These are phyloP conservation scores for Dendrolimus pini DNA, from an alignment of 2,888 invertebrate species.

Conservation along the genomic window DNA sequence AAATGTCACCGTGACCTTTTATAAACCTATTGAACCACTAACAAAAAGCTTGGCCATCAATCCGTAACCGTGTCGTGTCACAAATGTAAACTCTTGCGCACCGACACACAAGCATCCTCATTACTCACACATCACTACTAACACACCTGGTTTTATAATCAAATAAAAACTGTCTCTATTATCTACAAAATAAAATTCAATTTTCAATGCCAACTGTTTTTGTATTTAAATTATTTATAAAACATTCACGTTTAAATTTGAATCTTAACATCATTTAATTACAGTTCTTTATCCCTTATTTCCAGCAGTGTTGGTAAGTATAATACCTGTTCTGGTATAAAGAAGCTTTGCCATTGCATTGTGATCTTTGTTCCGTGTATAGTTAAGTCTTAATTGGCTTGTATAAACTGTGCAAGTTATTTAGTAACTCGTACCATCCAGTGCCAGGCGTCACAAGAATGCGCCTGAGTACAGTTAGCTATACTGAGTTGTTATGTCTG, in stretches of 20 bases:
- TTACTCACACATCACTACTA: neutral
- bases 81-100: neutral
- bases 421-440: slow-evolving; percentile 41
- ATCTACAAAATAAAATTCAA: neutral
- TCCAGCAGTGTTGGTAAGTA: neutral
- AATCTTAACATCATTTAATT: neutral
- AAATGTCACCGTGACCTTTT: neutral
- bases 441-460: slow-evolving; percentile 57
- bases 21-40: neutral
- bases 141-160: neutral
- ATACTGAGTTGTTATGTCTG: neutral
- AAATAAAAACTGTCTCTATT: neutral
- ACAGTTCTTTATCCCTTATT: neutral
- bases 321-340: neutral
- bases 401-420: neutral
- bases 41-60: neutral
- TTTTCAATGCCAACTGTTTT: neutral
- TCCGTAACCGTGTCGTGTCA: neutral
- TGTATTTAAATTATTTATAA: neutral
- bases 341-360: neutral
- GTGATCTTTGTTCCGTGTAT: neutral
- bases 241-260: neutral
- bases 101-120: too few relatives aligned
- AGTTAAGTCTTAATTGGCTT: neutral
- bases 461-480: slow-evolving; percentile 45